Conservation (phyloP, 2,113 vertebrate genomes). For the Ailurus styani region DNA sequence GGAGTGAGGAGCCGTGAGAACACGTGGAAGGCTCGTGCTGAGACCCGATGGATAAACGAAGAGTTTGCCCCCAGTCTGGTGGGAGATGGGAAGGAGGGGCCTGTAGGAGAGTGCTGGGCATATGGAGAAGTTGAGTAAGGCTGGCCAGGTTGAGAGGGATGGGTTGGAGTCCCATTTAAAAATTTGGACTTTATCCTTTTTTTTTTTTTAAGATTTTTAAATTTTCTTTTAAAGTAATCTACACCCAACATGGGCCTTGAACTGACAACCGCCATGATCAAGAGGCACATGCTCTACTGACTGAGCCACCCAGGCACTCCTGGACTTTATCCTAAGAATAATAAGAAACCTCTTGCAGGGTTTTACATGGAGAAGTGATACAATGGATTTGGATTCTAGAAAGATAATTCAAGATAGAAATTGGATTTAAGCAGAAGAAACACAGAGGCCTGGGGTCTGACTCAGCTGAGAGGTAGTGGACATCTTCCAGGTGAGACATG, state of each 20-base stretch:
- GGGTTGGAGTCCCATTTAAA: neutral
- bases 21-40: neutral
- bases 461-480: neutral
- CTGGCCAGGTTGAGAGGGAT: neutral
- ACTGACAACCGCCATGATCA: neutral
- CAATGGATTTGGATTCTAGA: neutral
- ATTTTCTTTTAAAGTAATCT: neutral
- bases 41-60: neutral
- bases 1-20: neutral
- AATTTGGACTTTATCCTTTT: neutral
- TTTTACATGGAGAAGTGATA: neutral
- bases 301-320: neutral
- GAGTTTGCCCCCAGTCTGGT: neutral
- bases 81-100: neutral
- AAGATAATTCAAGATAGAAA: neutral
- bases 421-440: neutral
- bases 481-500: neutral
- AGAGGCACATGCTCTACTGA: neutral
- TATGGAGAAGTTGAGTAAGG: neutral
- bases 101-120: neutral
- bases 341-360: neutral
- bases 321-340: neutral
- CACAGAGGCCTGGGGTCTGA: rapidly evolving
- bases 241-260: neutral
- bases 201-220: neutral